Conservation (phyloP, 2,797 vertebrate genomes). For the Eulemur mongoz region DNA sequence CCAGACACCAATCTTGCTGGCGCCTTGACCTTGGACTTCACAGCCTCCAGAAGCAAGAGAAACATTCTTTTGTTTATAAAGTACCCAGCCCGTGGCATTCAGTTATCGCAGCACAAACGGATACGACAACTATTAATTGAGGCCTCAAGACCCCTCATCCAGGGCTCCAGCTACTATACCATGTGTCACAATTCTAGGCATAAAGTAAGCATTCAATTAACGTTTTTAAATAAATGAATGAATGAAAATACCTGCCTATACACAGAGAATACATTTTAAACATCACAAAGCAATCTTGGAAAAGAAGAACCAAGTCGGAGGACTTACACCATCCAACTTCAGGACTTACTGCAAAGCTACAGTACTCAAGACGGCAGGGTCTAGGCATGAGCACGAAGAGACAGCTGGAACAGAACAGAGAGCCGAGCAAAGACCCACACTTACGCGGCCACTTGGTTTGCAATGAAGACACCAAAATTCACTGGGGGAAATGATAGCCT, state of each 20-base stretch:
- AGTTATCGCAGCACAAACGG: background rate
- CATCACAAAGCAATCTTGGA: background rate
- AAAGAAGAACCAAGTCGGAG: background rate
- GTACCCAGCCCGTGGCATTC: background rate
- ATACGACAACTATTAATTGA: background rate
- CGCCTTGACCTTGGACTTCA: background rate
- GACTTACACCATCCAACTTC: background rate
- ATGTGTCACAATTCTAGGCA: background rate
- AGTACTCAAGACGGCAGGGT: background rate
- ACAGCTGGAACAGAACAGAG: rapidly evolving
- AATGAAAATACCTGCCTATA: background rate
- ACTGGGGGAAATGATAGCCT: background rate
- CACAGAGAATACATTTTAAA: background rate
- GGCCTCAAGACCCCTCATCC: background rate
- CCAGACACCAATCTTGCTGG: background rate
- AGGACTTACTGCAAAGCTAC: background rate
- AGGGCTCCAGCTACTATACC: background rate
- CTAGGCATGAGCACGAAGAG: background rate
- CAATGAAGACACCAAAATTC: background rate
- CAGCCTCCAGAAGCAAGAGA: background rate
- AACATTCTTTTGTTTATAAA: background rate
- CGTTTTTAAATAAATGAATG: background rate
- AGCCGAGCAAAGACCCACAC: background rate
- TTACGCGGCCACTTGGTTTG: background rate
- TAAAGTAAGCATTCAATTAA: background rate